Evolutionary conservation across 2,888 invertebrate genomes (phyloP), one percentile per base, ranked within the genome.

Genomic region (Rhaphigaster nebulosa): DNA sequence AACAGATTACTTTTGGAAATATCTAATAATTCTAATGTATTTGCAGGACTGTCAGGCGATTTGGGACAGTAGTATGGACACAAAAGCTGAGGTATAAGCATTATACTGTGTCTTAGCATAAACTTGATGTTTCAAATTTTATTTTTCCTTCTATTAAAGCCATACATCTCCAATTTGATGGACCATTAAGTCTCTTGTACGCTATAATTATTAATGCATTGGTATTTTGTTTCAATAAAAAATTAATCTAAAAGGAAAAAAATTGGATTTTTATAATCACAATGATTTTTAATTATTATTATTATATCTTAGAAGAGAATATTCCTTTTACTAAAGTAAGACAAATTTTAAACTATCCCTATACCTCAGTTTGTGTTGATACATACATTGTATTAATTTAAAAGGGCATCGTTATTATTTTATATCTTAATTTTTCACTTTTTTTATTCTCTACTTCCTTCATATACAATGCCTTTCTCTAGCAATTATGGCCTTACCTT

Each of bases 351-450:
- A 70, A 70, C 6, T 18, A 70, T 70, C 20, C 29, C 70, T 70
- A 70, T 70, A 70, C 70, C 70, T 70, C 70, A 70, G 70, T 70
- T 70, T 70, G 70, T 70, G 70, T 70, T 70, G 70, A 70, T 70
- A 70, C 70, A 70, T 70, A 29, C 29, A 29, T 70, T 34, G 18
- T 70, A 70, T 34, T 34, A 70, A 34, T 70, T 29, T 20, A 18
- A 70, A 34, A 4, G n/a, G n/a, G n/a, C n/a, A n/a, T n/a, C n/a
- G 29, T 5, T 29, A 56, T 56, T 56, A 10, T 56, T 56, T 56
- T n/a, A n/a, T 60, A n/a, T 60, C 26, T n/a, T 56, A 26, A 60
- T 60, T 56, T 4, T 18, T n/a, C n/a, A n/a, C n/a, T n/a, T 65
- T 70, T 70, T 29, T 5, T 70, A 70, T 70, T 70, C 18, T 70